Conservation (phyloP, 2,888 invertebrate genomes). For the Calameuta idolon region DNA sequence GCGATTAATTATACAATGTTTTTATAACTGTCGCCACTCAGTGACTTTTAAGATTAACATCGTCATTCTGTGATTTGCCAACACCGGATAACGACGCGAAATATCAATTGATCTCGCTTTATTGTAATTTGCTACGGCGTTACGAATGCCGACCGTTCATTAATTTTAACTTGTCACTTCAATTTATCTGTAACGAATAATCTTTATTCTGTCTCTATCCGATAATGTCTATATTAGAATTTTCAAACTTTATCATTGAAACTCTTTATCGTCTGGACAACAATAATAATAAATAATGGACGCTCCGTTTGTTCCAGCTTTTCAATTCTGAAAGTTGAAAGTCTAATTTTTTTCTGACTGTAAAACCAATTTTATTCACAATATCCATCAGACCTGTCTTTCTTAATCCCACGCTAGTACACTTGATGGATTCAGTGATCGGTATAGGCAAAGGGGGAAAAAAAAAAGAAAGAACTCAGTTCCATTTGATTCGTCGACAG, state of each 20-base stretch:
- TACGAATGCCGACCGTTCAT: neutral
- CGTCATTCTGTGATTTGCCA: constrained; percentile 31
- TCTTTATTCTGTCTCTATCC: neutral
- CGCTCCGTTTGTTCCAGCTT: constrained; percentile 40
- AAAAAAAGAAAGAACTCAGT: neutral
- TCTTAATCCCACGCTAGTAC: neutral
- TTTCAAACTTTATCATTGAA: neutral
- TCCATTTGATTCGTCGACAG: constrained; percentile 37
- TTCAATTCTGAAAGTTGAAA: neutral
- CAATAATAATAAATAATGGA: constrained; percentile 36
- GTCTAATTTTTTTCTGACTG: neutral
- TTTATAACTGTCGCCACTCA: constrained; percentile 33
- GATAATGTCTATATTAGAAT: neutral
- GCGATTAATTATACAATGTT: constrained; percentile 41
- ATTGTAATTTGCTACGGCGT: constrained; percentile 10
- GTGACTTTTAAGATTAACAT: constrained; percentile 36
- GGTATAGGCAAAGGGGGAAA: neutral
- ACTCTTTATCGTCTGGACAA: neutral
- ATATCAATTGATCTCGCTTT: neutral
- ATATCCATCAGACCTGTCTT: neutral
- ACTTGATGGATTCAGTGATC: neutral
- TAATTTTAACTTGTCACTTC: neutral
- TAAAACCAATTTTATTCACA: neutral
- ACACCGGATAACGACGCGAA: neutral
- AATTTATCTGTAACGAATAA: neutral